These are phyloP conservation scores for Arrhopalites spinosus DNA, from an alignment of 2,888 invertebrate species.

Conservation along the genomic window DNA sequence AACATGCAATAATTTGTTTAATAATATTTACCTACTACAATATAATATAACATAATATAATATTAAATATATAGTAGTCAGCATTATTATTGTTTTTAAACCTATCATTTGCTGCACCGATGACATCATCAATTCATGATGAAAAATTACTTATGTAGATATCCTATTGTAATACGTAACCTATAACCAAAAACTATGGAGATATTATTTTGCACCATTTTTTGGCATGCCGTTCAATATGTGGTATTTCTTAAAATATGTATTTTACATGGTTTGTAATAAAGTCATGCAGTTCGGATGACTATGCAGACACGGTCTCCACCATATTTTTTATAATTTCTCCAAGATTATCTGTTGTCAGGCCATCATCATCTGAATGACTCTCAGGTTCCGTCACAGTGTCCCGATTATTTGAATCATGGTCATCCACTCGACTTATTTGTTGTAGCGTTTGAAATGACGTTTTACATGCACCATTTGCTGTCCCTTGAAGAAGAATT, in stretches of 20 bases:
- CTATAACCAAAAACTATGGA: background rate
- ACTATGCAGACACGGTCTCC: conserved; percentile 81
- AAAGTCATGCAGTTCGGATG: background rate
- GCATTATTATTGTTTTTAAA: too few relatives aligned
- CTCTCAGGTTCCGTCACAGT: conserved; percentile 32
- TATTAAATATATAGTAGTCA: too few relatives aligned
- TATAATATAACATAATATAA: too few relatives aligned
- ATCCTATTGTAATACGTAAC: background rate
- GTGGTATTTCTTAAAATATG: conserved; percentile 7
- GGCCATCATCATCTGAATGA: conserved; percentile 31
- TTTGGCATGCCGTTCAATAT: conserved; percentile 9
- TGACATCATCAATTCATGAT: background rate
- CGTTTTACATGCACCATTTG: conserved; percentile 48
- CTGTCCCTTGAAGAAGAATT: conserved; percentile 62
- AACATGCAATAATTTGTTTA: too few relatives aligned
- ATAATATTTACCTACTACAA: too few relatives aligned
- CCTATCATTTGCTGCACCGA: too few relatives aligned
- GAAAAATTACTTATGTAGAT: background rate
- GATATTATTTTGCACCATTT: conserved; percentile 15
- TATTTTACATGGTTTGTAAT: background rate
- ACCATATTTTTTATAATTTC: conserved; percentile 92
- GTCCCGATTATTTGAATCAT: background rate
- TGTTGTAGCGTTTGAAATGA: conserved; percentile 49
- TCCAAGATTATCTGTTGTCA: conserved; percentile 74
- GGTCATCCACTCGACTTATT: conserved; percentile 30